Evolutionary conservation across 2,113 vertebrate genomes (phyloP).

Genomic region (Talpa occidentalis): DNA sequence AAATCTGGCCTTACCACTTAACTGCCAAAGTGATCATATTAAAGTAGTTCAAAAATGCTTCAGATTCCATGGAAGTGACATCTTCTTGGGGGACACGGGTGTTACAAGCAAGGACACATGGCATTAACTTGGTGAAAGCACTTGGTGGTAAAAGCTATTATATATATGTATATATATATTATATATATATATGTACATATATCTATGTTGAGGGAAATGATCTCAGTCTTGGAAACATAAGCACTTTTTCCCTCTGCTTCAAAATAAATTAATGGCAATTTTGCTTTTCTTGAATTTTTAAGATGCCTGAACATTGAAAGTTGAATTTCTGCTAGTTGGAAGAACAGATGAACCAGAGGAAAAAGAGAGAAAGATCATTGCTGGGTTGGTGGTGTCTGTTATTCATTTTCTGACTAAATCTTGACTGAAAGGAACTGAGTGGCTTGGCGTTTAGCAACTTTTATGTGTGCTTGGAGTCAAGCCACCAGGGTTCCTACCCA

Average conservation of each 20-base stretch:
- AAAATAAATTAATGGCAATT: not conserved
- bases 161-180: not conserved
- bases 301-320: not conserved
- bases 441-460: not conserved
- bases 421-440: not conserved
- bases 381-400: not conserved
- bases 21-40: not conserved
- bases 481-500: not conserved
- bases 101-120: not conserved
- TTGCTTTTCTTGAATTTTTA: slow-evolving; percentile 42
- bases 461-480: not conserved
- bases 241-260: not conserved
- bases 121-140: not conserved
- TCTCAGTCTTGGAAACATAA: slow-evolving; percentile 1
- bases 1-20: not conserved
- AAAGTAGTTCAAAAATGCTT: not conserved
- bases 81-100: not conserved
- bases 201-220: not conserved
- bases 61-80: fast-evolving
- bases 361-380: not conserved
- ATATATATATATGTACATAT: not conserved
- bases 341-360: slow-evolving; percentile 10
- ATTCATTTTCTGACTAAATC: slow-evolving; percentile 12
- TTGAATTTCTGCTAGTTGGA: not conserved
- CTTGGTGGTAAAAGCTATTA: not conserved